Evolutionary conservation across 2,888 invertebrate species (phyloP), one percentile per base, ranked within the genome.

Genomic region (Nomada ferruginata): DNA sequence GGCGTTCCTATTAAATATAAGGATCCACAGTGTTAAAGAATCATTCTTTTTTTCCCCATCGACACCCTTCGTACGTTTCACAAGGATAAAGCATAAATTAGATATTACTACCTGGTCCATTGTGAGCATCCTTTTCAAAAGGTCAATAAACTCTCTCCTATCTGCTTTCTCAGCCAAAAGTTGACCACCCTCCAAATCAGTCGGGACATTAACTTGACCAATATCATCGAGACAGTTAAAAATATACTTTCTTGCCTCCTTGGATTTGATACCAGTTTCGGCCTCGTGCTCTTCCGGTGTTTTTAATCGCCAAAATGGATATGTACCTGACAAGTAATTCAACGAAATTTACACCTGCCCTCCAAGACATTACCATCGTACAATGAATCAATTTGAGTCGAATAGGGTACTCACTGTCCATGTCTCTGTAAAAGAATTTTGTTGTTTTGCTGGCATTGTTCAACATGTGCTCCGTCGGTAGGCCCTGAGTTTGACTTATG

Each of bases 191-290:
- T 99, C 99, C 90, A 99, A 95, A 94, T 99, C 99, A n/a, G 98
- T 98, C 82, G 98, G 98, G 87, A 98, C 98, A 93, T 98, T 98
- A 10, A 98, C 98, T 94, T 98, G 97, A 84, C 97, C 98, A 94
- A 99, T 99, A 94, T 99, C 99, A 93, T 99, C 99, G 89, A 99
- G 95, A 94, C 99, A 99, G 95, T 99, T 99, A 94, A 99, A 99
- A 91, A 99, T 99, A 94, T 99, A 99, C 94, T 99, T 99, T 91
- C 99, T 95, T 5, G 99, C 99, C 95, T 99, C 99, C 95, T 99
- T 99, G 86, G 99, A 99, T 95, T 99, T 99, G 91, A 99, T 98
- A 85, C 98, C 98, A 65, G 99, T 99, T 95, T 99, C 99, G 18
- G 97, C 96, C 94, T 99, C 99, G 94, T 99, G 98, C 94, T 99